phyloP scores from a whole-genome alignment of 2,888 invertebrate genomes.

The Nowickia ferox region DNA sequence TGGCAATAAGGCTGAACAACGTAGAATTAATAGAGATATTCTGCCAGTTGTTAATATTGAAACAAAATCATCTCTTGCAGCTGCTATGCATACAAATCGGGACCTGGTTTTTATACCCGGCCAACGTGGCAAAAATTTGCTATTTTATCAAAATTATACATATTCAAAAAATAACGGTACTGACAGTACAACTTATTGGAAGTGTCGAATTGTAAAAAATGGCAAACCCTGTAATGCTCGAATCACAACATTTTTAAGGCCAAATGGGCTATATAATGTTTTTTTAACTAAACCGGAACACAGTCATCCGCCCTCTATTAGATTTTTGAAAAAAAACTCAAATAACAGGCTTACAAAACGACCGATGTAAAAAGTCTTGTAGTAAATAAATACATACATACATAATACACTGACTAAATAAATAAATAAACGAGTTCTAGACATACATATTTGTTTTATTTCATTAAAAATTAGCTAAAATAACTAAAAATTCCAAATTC shows the following conservation, averaged over 20 bases:
- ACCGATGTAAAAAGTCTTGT: constrained; percentile 7
- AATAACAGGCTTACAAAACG: constrained; percentile 34
- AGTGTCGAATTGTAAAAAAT: constrained; percentile 80
- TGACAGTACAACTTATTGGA: constrained; percentile 81
- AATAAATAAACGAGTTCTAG: not conserved
- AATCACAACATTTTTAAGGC: constrained; percentile 78
- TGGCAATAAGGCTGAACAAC: constrained; percentile 16
- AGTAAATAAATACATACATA: constrained; percentile 41
- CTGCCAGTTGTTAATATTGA: constrained; percentile 61
- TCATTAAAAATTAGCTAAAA: not conserved
- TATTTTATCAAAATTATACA: constrained; percentile 80
- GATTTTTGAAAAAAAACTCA: constrained; percentile 75
- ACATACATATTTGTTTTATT: constrained; percentile 45
- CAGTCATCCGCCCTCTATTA: constrained; percentile 80
- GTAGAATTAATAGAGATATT: constrained; percentile 21
- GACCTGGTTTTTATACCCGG: constrained; percentile 80
- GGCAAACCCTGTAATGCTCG: constrained; percentile 80
- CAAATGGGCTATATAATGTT: constrained; percentile 79
- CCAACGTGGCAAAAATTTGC: constrained; percentile 80
- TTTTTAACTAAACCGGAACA: constrained; percentile 80
- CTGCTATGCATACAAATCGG: constrained; percentile 71
- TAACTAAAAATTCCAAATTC: not conserved
- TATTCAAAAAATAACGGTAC: constrained; percentile 81
- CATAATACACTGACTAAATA: constrained; percentile 23
- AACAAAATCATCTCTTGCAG: constrained; percentile 60